A percentile compares a stretch with the other conserved stretches of the same genome.
These are phyloP conservation scores for Leuciscus waleckii DNA, from an alignment of 2,797 vertebrate species.

Conservation along the genomic window DNA sequence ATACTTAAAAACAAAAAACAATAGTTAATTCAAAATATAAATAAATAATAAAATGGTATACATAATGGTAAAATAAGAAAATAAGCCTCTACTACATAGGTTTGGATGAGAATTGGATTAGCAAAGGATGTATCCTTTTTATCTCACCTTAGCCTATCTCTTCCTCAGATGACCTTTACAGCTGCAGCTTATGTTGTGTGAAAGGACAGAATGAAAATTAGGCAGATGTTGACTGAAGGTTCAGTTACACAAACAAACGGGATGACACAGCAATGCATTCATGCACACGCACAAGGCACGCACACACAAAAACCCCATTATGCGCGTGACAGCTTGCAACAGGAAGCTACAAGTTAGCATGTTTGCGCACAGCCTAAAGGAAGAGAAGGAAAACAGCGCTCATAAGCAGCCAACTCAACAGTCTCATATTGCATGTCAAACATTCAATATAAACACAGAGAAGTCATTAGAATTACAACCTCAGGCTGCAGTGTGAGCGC, in stretches of 20 bases:
- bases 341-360: constrained; percentile 14
- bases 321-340: background rate
- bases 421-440: background rate
- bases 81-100: background rate
- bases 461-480: background rate
- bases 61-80: background rate
- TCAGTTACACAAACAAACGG: background rate
- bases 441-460: background rate
- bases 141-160: background rate
- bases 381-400: background rate
- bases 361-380: background rate
- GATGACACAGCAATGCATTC: background rate
- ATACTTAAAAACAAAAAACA: background rate
- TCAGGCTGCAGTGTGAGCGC: background rate
- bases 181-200: background rate
- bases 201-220: constrained; percentile 13
- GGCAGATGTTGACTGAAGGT: constrained; percentile 14
- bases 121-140: background rate
- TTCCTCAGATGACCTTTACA: constrained; percentile 17
- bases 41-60: background rate
- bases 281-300: background rate
- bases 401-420: background rate
- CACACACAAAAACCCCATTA: background rate
- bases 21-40: background rate
- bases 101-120: background rate